Base-by-base conservation (phyloP, 2,113 vertebrate genomes). In the Alosa alosa region DNA sequence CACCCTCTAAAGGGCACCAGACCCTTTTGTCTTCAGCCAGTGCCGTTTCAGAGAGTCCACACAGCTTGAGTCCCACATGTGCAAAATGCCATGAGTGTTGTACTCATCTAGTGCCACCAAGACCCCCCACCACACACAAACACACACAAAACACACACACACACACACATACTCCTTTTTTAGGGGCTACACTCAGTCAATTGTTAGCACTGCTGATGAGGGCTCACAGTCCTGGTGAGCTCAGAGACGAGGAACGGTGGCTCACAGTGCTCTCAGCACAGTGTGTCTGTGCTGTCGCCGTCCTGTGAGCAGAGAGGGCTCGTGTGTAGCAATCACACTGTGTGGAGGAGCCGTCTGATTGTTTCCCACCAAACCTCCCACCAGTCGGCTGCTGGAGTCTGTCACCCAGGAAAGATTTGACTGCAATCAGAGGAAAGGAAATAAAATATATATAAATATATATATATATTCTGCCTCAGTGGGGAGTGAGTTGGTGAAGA, bases 71-170 rank as follows among this genome's bases (percentile, higher is more conserved):
- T 84, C 83, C 52, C 52, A 2, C 57, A 41, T 47, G 57, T 60
- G 82, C 45, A 85, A 86, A 68, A 45, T 36, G 81, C 49, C 82
- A 44, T 39, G 84, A 88, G 68, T 84, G 84, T 82, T 49, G 78
- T 86, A 36, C 86, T 88, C 46, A 55, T 72, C 25, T 31, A 36
- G 7, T 72, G 31, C 31, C 31, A 36, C 8, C 11, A 13, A 15
- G 25, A 10, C 64, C n/a, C 64, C 64, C 25, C 20, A 64, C 60
- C 60, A n/a, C 41, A 88, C 86, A 86, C 47, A 86, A 82, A 86
- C 44, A 84, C 45, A 81, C 36, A 84, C 81, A 55, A 47, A 31
- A 3, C 44, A 49, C 81, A 82, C 52, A 39, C 9, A 18, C 52
- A 81, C 81, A 41, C 15, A 78, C 31, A 11, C 52, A 85, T 68